A percentile compares a stretch with the other conserved stretches of the same genome.
Evolutionary conservation across 2,113 vertebrate species (phyloP).

Genomic region (Phrynosoma blainvillii): DNA sequence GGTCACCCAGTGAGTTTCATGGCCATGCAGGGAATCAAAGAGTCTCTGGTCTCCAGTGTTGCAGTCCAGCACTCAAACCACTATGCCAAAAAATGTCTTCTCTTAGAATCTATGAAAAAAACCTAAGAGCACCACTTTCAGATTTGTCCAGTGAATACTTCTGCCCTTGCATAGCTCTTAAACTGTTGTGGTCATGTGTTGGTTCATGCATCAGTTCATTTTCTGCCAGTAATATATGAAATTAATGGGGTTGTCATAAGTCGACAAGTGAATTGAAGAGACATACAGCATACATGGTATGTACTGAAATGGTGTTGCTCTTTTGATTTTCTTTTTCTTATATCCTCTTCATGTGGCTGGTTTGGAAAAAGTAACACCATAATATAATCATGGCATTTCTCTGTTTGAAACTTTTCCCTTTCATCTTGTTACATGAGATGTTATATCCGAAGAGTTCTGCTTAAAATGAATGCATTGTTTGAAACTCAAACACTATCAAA

Average conservation of each 20-base stretch:
- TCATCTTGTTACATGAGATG: neutral
- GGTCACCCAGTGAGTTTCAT: no score
- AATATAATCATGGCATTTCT: neutral
- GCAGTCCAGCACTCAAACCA: no score
- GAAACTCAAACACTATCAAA: neutral
- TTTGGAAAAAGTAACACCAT: neutral
- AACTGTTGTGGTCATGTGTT: neutral
- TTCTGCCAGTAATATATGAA: accelerated
- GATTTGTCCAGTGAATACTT: neutral
- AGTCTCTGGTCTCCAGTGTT: no score
- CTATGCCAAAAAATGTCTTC: no score
- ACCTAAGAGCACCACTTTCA: neutral
- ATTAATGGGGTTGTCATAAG: no score
- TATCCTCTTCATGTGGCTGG: neutral
- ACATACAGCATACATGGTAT: neutral
- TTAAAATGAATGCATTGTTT: no score
- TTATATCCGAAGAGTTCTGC: neutral
- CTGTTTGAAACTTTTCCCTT: neutral
- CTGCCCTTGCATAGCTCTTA: neutral
- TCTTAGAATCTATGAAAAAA: neutral
- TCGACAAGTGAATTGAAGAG: neutral
- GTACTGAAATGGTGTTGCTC: neutral
- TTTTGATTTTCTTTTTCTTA: neutral
- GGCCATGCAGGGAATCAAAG: no score
- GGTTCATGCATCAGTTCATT: neutral